Base-by-base conservation (phyloP, 2,888 invertebrate genomes). In the Drosophila siamana region DNA sequence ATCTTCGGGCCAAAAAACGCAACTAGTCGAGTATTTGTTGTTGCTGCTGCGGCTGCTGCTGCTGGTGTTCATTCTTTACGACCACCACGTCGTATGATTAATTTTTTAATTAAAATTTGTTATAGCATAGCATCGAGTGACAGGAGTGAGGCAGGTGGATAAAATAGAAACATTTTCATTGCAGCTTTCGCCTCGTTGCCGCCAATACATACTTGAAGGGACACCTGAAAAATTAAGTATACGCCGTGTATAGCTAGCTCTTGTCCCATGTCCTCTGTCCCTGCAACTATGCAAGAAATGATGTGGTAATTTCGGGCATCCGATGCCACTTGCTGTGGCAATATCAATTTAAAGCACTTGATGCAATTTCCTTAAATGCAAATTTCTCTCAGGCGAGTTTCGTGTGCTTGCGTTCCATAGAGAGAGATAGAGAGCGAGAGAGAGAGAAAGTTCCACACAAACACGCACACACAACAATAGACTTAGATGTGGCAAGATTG, bases 71-170 rank as follows among this genome's bases (percentile, higher is more conserved):
- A 36, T 50, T 15, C 13, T 8, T 2, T 40, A 16, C 40, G 36
- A 7, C 26, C 13, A 19, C 30, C 33, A 13, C 9, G 52, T 36
- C 64, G 66, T 71, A 74, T 77, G 79, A 81, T 81, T 85, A 86
- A 80, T 86, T 82, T 82, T 82, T 83, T 86, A 83, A 86, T 83
- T 86, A 83, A 83, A 82, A 83, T 73, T 75, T 66, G 26, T 61
- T 48, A 26, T n/a, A 41, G 72, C 66, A 63, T 55, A 66, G 61
- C 72, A 64, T 69, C 40, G 55, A 62, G 36, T 51, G 74, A 13
- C 52, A 57, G 13, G 36, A 9, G 30, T 11, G 11, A 11, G 4
- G n/a, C 5, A 33, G n/a, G 4, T 33, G 2, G 2, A 15, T 5
- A 22, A 55, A 43, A 28, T 11, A 33, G 50, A 50, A 65, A 44